Conservation (phyloP, 2,113 vertebrate genomes). For the Ceyx cyanopectus region DNA sequence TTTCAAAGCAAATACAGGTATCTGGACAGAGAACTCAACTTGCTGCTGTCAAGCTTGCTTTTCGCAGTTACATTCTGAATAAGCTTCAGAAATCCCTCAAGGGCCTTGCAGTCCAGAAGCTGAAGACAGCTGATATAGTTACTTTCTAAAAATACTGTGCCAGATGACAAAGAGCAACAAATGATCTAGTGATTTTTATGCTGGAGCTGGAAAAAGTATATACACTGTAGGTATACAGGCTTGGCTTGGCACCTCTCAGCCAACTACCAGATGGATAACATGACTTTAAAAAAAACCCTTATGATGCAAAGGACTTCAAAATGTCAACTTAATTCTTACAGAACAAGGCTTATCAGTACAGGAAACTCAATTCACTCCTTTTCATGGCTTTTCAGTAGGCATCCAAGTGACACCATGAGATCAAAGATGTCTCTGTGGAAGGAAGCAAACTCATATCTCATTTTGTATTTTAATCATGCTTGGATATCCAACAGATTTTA, state of each 20-base stretch:
- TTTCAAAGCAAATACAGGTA: not conserved
- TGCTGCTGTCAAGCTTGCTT: not conserved
- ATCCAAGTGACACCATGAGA: slow-evolving; percentile 10
- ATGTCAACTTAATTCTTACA: not conserved
- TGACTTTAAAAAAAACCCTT: not conserved
- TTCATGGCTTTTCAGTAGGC: not conserved
- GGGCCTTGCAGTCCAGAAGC: not conserved
- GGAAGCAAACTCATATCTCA: not conserved
- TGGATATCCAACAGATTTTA: slow-evolving; percentile 28
- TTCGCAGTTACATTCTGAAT: not conserved
- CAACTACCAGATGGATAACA: not conserved
- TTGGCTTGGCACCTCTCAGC: not conserved
- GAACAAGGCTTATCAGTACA: not conserved
- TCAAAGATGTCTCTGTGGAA: slow-evolving; percentile 29
- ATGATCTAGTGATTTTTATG: not conserved
- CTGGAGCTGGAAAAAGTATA: not conserved
- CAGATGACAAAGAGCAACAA: not conserved
- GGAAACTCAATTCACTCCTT: not conserved
- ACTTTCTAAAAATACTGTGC: not conserved
- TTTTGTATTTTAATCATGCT: slow-evolving; percentile 16
- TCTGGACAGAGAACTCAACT: not conserved
- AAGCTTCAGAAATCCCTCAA: not conserved
- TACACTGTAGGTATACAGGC: not conserved
- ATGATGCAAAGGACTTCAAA: not conserved
- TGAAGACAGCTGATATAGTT: not conserved